Base-by-base conservation (phyloP, 2,888 invertebrate genomes). In the Exocentrus adspersus region DNA sequence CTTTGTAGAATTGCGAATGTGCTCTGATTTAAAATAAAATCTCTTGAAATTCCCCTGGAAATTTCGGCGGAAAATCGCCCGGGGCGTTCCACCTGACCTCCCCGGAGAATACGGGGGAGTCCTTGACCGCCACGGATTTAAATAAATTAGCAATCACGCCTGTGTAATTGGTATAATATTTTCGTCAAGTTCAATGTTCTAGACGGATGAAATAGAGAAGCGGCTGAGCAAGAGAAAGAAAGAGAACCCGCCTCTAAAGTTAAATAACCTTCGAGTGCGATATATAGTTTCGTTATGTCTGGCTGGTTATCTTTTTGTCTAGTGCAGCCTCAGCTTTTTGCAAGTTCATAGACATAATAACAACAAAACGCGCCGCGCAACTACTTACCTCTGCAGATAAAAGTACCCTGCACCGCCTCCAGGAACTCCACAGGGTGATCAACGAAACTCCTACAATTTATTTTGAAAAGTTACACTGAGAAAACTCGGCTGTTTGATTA, bases 271-370 rank as follows among this genome's bases (percentile, higher is more conserved):
- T 41, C 53, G 41, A 19, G 41, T 24, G 14, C 41, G 41, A 53
- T 53, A 37, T 53, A 53, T 53, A 53, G 41, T 53, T 53, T 53
- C 53, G 53, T 53, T 53, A 21, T 53, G 53, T 53, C 53, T 53
- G 41, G 53, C 41, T 42, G 41, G 41, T 53, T 53, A 53, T 53
- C 53, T 53, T 53, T 53, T 53, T 53, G 53, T 41, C 53, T 53
- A 53, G 41, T 53, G 53, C 53, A 53, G 53, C 53, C 41, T 53
- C 37, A 53, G 42, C 53, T 53, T 53, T 53, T 53, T 53, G 21
- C 21, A 17, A 12, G 53, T 53, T 53, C 53, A 53, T 41, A 53
- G 53, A 53, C 53, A 53, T 14, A 41, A 53, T 53, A 53, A 53
- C 24, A 21, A 21, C 9, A 53, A 41, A 41, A 20, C 41, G 53